Percentiles rank a stretch among this genome's conserved stretches.
These are phyloP conservation scores for Steinernema khuongi DNA, from an alignment of 1,140 invertebrate species.

Conservation along the genomic window DNA sequence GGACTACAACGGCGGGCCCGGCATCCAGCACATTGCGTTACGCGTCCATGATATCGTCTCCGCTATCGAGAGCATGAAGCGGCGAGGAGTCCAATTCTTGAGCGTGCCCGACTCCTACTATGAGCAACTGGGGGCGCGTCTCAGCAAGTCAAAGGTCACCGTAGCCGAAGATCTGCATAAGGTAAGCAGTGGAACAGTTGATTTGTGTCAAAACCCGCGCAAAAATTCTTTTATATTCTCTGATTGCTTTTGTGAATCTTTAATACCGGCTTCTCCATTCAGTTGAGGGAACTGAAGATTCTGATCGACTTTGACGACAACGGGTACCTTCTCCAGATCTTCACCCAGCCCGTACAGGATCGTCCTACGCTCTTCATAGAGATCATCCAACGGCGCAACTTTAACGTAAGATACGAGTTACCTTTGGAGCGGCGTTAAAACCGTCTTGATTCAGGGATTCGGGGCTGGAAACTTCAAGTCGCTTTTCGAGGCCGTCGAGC, in stretches of 20 bases:
- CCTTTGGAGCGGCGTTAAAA: neutral
- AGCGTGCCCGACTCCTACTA: constrained; percentile 85
- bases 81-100: constrained; percentile 81
- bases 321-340: constrained; percentile 95
- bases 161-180: constrained; percentile 76
- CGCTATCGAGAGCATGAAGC: constrained; percentile 71
- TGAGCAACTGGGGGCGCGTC: constrained; percentile 71
- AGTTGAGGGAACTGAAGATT: constrained; percentile 76
- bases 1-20: constrained; percentile 91
- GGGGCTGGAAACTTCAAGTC: constrained; percentile 98
- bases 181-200: neutral
- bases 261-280: constrained; percentile 10
- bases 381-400: constrained; percentile 88
- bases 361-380: constrained; percentile 92
- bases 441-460: constrained; percentile 72
- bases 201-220: neutral
- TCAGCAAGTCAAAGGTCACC: constrained; percentile 73
- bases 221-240: neutral
- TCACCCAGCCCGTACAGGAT: constrained; percentile 95
- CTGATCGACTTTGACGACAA: constrained; percentile 95
- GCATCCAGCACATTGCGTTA: constrained; percentile 94
- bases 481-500: constrained; percentile 92
- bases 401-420: constrained; percentile 38
- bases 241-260: neutral
- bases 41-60: constrained; percentile 83